A percentile compares a stretch with the other conserved stretches of the same genome.
These are phyloP conservation scores for Ichneumon xanthorius DNA, from an alignment of 2,888 invertebrate genomes.

Conservation along the genomic window DNA sequence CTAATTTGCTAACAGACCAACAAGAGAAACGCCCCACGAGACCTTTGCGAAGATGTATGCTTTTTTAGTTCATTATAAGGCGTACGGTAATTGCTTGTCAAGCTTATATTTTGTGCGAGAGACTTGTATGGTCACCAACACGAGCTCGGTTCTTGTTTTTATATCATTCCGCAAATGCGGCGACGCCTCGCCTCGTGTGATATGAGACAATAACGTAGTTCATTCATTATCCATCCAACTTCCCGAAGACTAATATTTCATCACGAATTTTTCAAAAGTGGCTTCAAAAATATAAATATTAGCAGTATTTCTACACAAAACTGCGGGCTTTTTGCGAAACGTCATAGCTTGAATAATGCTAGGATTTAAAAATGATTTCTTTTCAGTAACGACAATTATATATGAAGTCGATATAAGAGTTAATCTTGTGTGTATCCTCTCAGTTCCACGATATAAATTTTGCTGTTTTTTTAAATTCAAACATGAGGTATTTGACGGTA, in stretches of 20 bases:
- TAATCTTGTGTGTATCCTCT: too few relatives aligned
- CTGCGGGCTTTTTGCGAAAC: too few relatives aligned
- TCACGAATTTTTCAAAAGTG: too few relatives aligned
- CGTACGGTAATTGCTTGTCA: conserved; percentile 54
- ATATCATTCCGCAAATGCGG: conserved; percentile 48
- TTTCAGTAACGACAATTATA: too few relatives aligned
- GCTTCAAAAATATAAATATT: too few relatives aligned
- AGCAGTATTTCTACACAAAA: too few relatives aligned
- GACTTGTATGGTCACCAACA: not conserved
- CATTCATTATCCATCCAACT: not conserved
- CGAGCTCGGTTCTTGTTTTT: conserved; percentile 21
- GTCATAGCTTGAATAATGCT: too few relatives aligned
- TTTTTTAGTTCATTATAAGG: conserved; percentile 44
- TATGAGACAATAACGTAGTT: conserved; percentile 2
- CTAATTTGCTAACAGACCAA: conserved; percentile 57
- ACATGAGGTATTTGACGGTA: too few relatives aligned
- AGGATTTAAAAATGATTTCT: too few relatives aligned
- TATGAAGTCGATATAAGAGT: too few relatives aligned
- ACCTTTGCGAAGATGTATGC: conserved; percentile 10
- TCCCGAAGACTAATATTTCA: not conserved
- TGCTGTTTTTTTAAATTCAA: too few relatives aligned
- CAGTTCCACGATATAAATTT: too few relatives aligned
- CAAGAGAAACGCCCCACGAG: conserved; percentile 22
- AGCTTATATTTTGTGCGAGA: conserved; percentile 27
- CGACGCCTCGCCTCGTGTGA: conserved; percentile 43